Evolutionary conservation across 1,140 invertebrate species (phyloP), one percentile per base, ranked within the genome.

Genomic region (Drosophila trapezifrons): DNA sequence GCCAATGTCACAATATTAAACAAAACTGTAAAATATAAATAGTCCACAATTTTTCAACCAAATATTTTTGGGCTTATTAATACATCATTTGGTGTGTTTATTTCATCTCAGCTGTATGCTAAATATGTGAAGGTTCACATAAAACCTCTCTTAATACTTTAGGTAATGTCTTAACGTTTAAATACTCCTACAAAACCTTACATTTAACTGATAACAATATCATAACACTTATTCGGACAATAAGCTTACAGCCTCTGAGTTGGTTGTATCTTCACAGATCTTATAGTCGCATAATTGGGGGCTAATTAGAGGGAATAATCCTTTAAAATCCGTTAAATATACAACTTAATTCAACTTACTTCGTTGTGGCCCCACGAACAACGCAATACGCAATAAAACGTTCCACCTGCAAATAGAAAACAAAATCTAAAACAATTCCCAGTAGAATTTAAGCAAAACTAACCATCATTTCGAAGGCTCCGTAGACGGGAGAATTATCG

Each of bases 381-480:
- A 76, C 73, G 29, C 73, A 76, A 32, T 67, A 67, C 1, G 47
- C 72, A 37, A 76, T 59, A 4, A 59, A 76, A 1, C 73, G 72
- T 17, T 76, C 72, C 9, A 76, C 18, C 73, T 76, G 35, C 0
- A 74, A 62, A 17, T 7, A 5, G 13, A 27, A 20, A 43, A 13
- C 0, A 1, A n/a, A 17, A 27, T 29, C 4, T 15, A 15, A 40
- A 54, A 22, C 0, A n/a, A n/a, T 17, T 8, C 0, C n/a, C 2
- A 9, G 4, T n/a, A 0, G 0, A 32, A 32, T 2, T 3, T 4
- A 6, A 5, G 18, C 1, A 4, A 13, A 17, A 64, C 59, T 51
- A 4, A 66, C 73, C 73, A 76, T 76, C 72, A 76, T 76, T 49
- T 57, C 59, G 4, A 75, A 75, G n/a, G 17, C 15, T 29, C 52